Percentiles rank a stretch among this genome's conserved stretches.
phyloP scores from a whole-genome alignment of 2,888 invertebrate species.

The Vannuccia rotundouncinata region DNA sequence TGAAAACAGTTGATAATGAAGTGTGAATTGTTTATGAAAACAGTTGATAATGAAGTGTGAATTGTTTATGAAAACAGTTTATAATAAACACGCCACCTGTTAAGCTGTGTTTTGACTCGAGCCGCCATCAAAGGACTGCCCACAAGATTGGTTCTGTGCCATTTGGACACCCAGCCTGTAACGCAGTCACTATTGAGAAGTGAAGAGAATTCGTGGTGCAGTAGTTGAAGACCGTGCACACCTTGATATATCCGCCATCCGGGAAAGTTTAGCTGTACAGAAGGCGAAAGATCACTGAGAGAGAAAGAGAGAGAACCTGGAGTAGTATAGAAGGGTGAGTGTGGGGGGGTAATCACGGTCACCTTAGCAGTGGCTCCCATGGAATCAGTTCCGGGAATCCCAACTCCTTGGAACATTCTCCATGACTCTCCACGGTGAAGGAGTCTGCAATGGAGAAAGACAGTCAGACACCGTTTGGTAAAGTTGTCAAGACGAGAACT shows the following conservation, averaged over 20 bases:
- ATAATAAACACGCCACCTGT: too few species aligned
- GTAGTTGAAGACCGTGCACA: conserved; percentile 4
- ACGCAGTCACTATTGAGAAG: conserved; percentile 29
- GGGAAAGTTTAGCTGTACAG: conserved; percentile 17
- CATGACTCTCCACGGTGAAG: conserved; percentile 47
- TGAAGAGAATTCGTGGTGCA: background rate
- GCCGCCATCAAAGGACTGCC: background rate
- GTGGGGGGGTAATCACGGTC: conserved; percentile 27
- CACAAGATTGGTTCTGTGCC: background rate
- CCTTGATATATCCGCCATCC: conserved; percentile 30
- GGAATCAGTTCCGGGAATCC: conserved; percentile 47
- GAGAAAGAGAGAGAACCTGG: background rate
- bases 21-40: too few species aligned
- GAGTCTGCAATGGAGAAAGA: conserved; percentile 44
- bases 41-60: too few species aligned
- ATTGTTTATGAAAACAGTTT: too few species aligned
- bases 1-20: too few species aligned
- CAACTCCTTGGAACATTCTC: conserved; percentile 45
- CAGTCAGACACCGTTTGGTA: too few species aligned
- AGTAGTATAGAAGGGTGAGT: background rate
- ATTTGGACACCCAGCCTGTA: conserved; percentile 30
- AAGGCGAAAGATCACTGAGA: conserved; percentile 7
- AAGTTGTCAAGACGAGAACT: background rate
- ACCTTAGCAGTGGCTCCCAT: conserved; percentile 47
- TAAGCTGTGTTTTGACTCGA: background rate